Evolutionary conservation across 1,140 invertebrate genomes (phyloP).

Genomic region (Caenorhabditis latens): DNA sequence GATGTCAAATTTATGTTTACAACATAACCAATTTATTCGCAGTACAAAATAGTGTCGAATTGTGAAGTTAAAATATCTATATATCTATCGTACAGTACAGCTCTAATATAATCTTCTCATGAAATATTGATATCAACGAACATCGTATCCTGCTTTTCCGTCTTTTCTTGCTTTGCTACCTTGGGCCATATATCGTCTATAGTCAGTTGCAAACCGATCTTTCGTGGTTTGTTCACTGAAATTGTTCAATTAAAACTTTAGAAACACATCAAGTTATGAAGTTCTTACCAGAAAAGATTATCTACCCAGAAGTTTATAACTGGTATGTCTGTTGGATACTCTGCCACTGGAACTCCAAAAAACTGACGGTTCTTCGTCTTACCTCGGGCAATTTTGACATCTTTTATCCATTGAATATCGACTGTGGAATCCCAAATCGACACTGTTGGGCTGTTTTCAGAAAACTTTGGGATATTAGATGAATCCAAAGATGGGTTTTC

Average conservation of each 20-base stretch:
- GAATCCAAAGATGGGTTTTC: neutral
- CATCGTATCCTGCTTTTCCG: slow-evolving; percentile 9
- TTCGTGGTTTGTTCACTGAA: neutral
- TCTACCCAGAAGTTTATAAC: slow-evolving; percentile 29
- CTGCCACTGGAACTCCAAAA: slow-evolving; percentile 14
- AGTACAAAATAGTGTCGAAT: neutral
- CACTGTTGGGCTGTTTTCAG: neutral
- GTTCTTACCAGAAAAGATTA: neutral
- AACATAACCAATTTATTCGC: neutral
- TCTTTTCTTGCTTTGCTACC: slow-evolving; percentile 1
- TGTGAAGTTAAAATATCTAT: neutral
- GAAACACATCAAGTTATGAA: neutral
- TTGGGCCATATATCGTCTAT: neutral
- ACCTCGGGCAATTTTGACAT: neutral
- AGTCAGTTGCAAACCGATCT: slow-evolving; percentile 13
- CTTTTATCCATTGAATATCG: neutral
- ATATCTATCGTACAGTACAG: neutral
- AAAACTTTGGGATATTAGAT: neutral
- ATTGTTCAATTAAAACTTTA: neutral
- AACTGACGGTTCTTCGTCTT: neutral
- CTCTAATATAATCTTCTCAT: neutral
- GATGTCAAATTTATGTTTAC: neutral
- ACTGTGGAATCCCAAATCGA: neutral
- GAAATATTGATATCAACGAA: neutral
- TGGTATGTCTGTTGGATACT: slow-evolving; percentile 6